Evolutionary conservation across 2,888 invertebrate genomes (phyloP), one percentile per base, ranked within the genome.

Genomic region (Allygus modestus): DNA sequence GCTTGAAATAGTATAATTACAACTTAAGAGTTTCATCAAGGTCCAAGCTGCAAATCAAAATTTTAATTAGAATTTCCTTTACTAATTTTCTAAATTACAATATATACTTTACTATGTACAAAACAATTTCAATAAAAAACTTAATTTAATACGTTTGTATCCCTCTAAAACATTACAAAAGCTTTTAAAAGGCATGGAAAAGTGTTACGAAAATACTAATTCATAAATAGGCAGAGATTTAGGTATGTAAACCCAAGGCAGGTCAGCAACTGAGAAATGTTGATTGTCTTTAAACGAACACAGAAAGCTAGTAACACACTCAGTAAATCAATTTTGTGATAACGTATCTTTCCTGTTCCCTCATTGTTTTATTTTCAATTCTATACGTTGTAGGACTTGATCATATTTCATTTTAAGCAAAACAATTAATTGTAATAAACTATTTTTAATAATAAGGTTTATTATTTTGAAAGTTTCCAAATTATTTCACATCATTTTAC

Each of bases 141-240:
- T 65, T 31, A 65, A 31, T 17, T 15, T 23, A 11, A 23, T 58
- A 17, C 17, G 4, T 20, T 15, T 65, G 28, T 15, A 65, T 15
- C 15, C 31, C 2, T 65, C 28, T 65, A 65, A 65, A 65, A 65
- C 28, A 65, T 65, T 65, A 65, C 31, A 65, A 65, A 58, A 65
- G 65, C 65, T 65, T 65, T 54, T 65, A 31, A 65, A 65, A 65
- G 65, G 65, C 65, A 65, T 54, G 31, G 71, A 71, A 71, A 71
- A 41, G 20, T 41, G 33, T 37, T 69, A 71, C 23, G 71, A 71
- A 71, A 71, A 71, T 71, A 71, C 71, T 71, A 71, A 71, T 71
- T 65, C 65, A 65, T 65, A 28, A 1, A 9, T 46, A 65, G 65
- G 65, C 65, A 28, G 12, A 58, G 65, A 65, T 65, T 31, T 65